Conservation (phyloP, 2,113 vertebrate genomes). For the Microcebus lehilahytsara region DNA sequence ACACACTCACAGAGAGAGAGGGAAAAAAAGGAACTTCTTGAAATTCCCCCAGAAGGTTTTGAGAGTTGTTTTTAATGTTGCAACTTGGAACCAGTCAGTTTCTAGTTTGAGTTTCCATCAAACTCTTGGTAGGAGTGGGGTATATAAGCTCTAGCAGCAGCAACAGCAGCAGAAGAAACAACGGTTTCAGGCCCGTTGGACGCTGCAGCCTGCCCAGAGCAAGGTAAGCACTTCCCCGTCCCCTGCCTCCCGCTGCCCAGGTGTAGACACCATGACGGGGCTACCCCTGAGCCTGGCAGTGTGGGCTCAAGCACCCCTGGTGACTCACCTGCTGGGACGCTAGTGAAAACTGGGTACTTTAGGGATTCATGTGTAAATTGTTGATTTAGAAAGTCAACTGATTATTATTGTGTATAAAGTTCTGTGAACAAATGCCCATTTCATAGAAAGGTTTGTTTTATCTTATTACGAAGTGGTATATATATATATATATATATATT, state of each 20-base stretch:
- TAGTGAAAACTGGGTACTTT: neutral
- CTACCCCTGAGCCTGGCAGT: neutral
- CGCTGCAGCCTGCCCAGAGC: neutral
- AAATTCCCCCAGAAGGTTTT: conserved; percentile 78
- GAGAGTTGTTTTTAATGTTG: conserved; percentile 73
- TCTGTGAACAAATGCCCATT: neutral
- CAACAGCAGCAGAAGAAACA: neutral
- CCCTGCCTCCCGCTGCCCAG: neutral
- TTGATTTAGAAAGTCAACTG: neutral
- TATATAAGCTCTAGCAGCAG: conserved; percentile 64
- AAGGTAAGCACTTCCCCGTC: conserved; percentile 53
- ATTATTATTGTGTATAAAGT: neutral
- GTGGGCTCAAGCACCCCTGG: neutral
- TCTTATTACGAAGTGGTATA: neutral
- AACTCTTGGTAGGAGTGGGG: conserved; percentile 49
- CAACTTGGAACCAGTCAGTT: conserved; percentile 70
- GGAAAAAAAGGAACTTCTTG: conserved; percentile 64
- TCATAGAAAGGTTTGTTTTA: conserved; percentile 8
- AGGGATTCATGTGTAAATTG: neutral
- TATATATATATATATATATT: neutral
- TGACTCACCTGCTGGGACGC: neutral
- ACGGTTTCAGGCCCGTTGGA: neutral
- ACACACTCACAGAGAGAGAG: neutral
- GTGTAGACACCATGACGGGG: neutral
- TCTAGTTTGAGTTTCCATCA: conserved; percentile 72